Percentiles rank a stretch among this genome's conserved stretches.
phyloP scores from a whole-genome alignment of 92 coral and sea anemone genomes.

The Umimayanthus chanpuru region DNA sequence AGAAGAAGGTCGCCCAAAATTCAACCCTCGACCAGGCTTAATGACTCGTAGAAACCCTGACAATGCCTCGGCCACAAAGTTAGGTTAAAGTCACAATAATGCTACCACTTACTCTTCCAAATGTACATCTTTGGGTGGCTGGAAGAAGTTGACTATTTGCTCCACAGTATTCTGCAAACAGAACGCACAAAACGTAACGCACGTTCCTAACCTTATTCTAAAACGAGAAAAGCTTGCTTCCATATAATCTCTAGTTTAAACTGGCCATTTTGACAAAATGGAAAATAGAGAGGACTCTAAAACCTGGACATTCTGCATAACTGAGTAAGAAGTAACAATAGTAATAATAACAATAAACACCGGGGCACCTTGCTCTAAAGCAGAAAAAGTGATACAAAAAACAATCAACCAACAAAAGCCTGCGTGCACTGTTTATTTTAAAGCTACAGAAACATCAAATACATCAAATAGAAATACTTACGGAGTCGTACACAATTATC shows the following conservation, averaged over 20 bases:
- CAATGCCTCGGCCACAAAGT: background rate
- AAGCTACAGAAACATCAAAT: background rate
- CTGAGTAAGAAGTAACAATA: background rate
- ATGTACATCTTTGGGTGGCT: constrained; percentile 92
- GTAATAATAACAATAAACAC: too few species aligned
- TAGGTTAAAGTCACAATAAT: background rate
- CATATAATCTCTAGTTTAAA: background rate
- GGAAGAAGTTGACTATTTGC: constrained; percentile 79
- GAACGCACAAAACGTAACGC: background rate
- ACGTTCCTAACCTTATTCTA: background rate
- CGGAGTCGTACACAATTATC: constrained; percentile 85
- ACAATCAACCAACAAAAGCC: background rate
- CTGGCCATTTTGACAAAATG: background rate
- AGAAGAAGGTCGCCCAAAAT: too few species aligned
- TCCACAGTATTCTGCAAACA: constrained; percentile 79
- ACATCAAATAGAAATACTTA: constrained; percentile 49
- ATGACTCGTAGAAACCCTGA: too few species aligned
- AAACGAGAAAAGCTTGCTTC: background rate
- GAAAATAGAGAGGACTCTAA: too few species aligned
- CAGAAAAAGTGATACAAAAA: too few species aligned
- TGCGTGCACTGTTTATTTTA: background rate
- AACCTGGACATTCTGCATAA: background rate
- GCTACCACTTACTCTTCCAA: constrained; percentile 81
- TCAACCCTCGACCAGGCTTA: too few species aligned
- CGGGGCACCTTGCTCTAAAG: background rate